Conservation (phyloP, 2,888 invertebrate genomes). For the Acleris cristana region DNA sequence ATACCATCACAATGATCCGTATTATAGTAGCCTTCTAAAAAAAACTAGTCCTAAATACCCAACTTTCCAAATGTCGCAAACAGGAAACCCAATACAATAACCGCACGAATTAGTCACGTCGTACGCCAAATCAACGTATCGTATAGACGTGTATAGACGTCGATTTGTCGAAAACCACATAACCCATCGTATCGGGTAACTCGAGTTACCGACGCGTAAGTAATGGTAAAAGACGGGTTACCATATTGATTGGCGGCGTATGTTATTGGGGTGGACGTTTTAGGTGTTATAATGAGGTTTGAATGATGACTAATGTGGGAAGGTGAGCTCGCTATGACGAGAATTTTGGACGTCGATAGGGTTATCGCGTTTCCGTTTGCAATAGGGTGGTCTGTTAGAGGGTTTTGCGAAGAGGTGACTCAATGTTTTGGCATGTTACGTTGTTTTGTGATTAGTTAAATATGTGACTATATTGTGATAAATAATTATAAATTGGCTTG, state of each 20-base stretch:
- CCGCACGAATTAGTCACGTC: slow-evolving; percentile 22
- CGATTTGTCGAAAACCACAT: slow-evolving; percentile 73
- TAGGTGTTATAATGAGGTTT: slow-evolving; percentile 64
- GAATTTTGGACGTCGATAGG: slow-evolving; percentile 14
- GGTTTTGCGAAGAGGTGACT: background rate
- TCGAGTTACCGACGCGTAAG: slow-evolving; percentile 60
- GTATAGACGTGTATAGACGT: slow-evolving; percentile 48
- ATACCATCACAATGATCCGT: too few relatives aligned
- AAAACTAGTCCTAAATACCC: too few relatives aligned
- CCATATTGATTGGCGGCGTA: slow-evolving; percentile 72
- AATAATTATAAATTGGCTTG: too few relatives aligned
- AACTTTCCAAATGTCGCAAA: background rate
- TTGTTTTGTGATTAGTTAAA: too few relatives aligned
- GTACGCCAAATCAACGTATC: slow-evolving; percentile 53
- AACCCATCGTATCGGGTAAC: slow-evolving; percentile 54
- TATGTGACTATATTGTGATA: too few relatives aligned
- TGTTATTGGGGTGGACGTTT: slow-evolving; percentile 61
- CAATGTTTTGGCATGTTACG: background rate
- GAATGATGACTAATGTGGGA: slow-evolving; percentile 45
- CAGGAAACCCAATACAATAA: slow-evolving; percentile 20
- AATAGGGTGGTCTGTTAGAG: slow-evolving; percentile 22
- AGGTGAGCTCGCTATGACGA: slow-evolving; percentile 36
- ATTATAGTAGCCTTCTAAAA: too few relatives aligned
- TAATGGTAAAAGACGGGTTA: slow-evolving; percentile 70
- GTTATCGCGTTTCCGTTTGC: slow-evolving; percentile 10